A percentile compares a stretch with the other conserved stretches of the same genome.
These are phyloP conservation scores for Nycticorax nycticorax DNA, from an alignment of 2,113 vertebrate genomes.

Conservation along the genomic window DNA sequence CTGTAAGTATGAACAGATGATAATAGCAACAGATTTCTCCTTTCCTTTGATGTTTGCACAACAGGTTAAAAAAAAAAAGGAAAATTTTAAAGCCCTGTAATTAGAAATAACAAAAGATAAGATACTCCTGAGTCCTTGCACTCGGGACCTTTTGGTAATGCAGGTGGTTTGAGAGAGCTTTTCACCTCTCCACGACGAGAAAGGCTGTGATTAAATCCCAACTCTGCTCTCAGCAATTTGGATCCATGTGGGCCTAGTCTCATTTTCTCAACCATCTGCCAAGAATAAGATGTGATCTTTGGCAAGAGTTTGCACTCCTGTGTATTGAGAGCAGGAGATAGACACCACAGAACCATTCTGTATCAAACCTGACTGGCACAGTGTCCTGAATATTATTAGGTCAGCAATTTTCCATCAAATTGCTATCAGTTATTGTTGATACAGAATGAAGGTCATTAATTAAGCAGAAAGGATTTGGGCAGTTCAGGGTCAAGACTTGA, in stretches of 20 bases:
- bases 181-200: background rate
- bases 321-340: background rate
- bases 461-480: constrained; percentile 15
- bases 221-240: background rate
- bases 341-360: background rate
- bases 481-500: constrained; percentile 5
- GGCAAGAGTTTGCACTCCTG: background rate
- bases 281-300: constrained; percentile 10
- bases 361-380: constrained; percentile 12
- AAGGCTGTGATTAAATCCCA: background rate
- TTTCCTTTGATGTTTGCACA: background rate
- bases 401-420: constrained; percentile 38
- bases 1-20: background rate
- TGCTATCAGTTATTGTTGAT: constrained; percentile 24
- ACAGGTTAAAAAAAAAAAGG: background rate
- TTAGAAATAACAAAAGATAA: constrained; percentile 15
- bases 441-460: constrained; percentile 13
- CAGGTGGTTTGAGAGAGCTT: background rate
- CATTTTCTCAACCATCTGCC: background rate
- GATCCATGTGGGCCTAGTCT: background rate
- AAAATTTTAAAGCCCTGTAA: background rate
- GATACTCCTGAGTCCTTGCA: background rate
- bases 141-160: background rate
- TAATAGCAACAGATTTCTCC: background rate
- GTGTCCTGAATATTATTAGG: background rate